These are phyloP conservation scores for Druon quercuslanigerum DNA, from an alignment of 1,140 invertebrate genomes.

Conservation along the genomic window DNA sequence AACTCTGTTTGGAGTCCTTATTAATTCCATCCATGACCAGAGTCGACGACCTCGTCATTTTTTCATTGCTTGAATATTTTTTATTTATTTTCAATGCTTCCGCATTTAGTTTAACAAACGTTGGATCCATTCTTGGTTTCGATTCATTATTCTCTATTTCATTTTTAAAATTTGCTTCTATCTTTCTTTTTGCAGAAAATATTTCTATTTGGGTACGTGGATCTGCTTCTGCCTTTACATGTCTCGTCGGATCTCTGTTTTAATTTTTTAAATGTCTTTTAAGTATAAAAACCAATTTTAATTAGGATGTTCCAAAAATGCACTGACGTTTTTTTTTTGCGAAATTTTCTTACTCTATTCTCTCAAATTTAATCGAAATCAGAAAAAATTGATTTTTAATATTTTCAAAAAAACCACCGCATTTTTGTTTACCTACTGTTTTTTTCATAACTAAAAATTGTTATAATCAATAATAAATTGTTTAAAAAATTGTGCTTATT, in stretches of 20 bases:
- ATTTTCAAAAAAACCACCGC: too few relatives aligned
- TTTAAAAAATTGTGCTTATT: too few relatives aligned
- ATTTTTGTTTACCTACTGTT: too few relatives aligned
- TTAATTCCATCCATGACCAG: not conserved
- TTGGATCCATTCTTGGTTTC: not conserved
- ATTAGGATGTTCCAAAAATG: too few relatives aligned
- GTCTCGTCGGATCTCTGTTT: not conserved
- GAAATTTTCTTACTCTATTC: too few relatives aligned
- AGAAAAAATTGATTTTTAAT: too few relatives aligned
- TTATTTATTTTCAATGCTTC: not conserved
- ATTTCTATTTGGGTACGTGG: not conserved
- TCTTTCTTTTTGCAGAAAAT: not conserved
- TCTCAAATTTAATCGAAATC: too few relatives aligned
- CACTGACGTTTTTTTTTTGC: too few relatives aligned
- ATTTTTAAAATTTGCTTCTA: not conserved
- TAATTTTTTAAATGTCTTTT: not conserved
- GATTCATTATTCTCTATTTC: not conserved
- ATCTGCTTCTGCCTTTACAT: not conserved
- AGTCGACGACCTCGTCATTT: slow-evolving; percentile 49
- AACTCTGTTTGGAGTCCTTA: slow-evolving; percentile 37
- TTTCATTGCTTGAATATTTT: not conserved
- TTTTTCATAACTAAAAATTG: too few relatives aligned
- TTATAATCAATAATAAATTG: too few relatives aligned
- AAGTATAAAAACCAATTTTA: too few relatives aligned
- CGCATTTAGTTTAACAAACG: not conserved